Conservation (phyloP, 1,140 invertebrate genomes). For the Forficula auricularia region DNA sequence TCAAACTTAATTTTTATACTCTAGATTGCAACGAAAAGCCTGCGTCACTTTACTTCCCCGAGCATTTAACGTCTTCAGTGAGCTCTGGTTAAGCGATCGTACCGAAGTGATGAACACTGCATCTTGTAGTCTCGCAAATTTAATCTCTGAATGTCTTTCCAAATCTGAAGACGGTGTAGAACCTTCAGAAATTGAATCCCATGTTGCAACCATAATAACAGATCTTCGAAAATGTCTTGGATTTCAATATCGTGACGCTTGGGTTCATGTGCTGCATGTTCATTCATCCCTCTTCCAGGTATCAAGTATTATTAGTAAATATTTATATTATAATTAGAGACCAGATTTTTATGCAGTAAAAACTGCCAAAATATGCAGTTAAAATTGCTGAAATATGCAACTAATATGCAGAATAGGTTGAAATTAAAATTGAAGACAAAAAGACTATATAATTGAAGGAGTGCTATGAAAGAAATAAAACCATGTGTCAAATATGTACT, state of each 20-base stretch:
- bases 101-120: constrained; percentile 41
- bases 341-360: too few relatives aligned
- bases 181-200: constrained; percentile 30
- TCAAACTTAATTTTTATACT: too few relatives aligned
- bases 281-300: constrained; percentile 44
- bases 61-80: constrained; percentile 41
- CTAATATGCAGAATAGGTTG: too few relatives aligned
- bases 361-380: too few relatives aligned
- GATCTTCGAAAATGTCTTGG: constrained; percentile 37
- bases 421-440: too few relatives aligned
- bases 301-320: too few relatives aligned
- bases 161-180: too few relatives aligned
- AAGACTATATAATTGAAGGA: too few relatives aligned
- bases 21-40: constrained; percentile 14
- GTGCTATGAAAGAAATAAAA: too few relatives aligned
- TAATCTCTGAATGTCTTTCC: constrained; percentile 49
- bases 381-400: too few relatives aligned
- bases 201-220: constrained; percentile 20
- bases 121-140: constrained; percentile 45
- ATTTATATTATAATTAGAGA: too few relatives aligned
- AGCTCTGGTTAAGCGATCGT: constrained; percentile 53
- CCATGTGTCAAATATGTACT: too few relatives aligned
- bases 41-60: constrained; percentile 35
- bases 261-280: constrained; percentile 44
- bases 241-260: constrained; percentile 48